Conservation (phyloP, 2,888 invertebrate genomes). For the Leptinotarsa haldemani region DNA sequence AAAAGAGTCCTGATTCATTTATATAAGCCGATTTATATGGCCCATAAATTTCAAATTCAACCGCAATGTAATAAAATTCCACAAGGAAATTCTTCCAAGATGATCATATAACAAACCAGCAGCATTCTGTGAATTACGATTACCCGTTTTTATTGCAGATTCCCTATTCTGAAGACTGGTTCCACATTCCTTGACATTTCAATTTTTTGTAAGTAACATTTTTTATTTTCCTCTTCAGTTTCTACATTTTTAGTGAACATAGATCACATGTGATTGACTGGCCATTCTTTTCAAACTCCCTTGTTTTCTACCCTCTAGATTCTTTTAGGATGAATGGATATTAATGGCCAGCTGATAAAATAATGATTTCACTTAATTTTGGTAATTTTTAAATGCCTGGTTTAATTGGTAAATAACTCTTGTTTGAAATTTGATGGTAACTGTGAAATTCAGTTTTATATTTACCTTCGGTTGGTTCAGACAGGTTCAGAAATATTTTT, state of each 20-base stretch:
- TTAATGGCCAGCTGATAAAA: slow-evolving; percentile 27
- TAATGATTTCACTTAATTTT: slow-evolving; percentile 32
- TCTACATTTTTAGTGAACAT: slow-evolving; percentile 15
- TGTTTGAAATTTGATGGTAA: no score
- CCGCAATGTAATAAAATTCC: slow-evolving; percentile 40
- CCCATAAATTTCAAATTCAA: slow-evolving; percentile 40
- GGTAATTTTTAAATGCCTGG: slow-evolving; percentile 27
- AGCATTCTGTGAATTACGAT: slow-evolving; percentile 36
- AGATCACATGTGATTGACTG: not conserved
- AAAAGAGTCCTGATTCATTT: slow-evolving; percentile 39
- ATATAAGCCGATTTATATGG: slow-evolving; percentile 34
- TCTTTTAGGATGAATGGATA: slow-evolving; percentile 32
- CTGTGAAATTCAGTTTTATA: no score
- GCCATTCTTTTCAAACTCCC: not conserved
- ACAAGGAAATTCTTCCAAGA: slow-evolving; percentile 38
- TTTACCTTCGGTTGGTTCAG: no score
- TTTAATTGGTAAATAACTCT: slow-evolving; percentile 25
- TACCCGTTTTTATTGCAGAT: slow-evolving; percentile 47
- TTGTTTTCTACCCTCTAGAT: slow-evolving; percentile 11
- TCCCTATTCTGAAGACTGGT: slow-evolving; percentile 48
- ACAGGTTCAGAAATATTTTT: no score
- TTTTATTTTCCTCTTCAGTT: slow-evolving; percentile 29
- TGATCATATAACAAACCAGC: slow-evolving; percentile 34
- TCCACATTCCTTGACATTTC: slow-evolving; percentile 47
- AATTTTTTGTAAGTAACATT: slow-evolving; percentile 43